Base-by-base conservation (phyloP, 2,113 vertebrate species). In the Brachyhypopomus gauderio region DNA sequence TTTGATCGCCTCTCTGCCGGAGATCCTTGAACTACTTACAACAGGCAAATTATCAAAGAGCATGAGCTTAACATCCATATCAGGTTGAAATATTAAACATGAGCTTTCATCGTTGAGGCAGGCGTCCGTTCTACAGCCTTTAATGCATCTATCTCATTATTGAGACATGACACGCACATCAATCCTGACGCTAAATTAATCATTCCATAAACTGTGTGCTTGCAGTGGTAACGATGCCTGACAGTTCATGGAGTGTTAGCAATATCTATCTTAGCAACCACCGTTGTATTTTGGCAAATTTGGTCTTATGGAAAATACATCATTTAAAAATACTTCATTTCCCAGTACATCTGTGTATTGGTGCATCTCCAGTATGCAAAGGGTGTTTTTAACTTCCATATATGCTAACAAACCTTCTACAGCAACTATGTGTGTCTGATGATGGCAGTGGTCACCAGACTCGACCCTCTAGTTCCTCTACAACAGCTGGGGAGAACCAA, bases 401-500 rank as follows among this genome's bases (percentile, higher is more conserved):
- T 56, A n/a, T 58, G 5, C n/a, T 63, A 34, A 52, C 25, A 60
- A 59, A 58, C 64, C 30, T 19, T n/a, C 17, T 48, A 6, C 52
- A 34, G 45, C 7, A 38, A 27, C 16, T 64, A 25, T 74, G 20
- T 58, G 45, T 75, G 56, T 67, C 20, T 75, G 72, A 81, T 30
- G 25, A 81, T 60, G 48, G 58, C 64, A 66, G 58, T 59, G 62
- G 19, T 69, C 48, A 81, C 25, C 63, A 75, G n/a, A 25, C 41
- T 19, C 14, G 36, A 75, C n/a, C 41, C 56, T 41, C 36, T 72
- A 38, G 56, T 30, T 63, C 30, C 17, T 67, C 25, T 22, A 2
- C 52, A 59, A 76, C 64, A 82, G 80, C 80, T 81, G 80, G 34
- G 60, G 80, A 14, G 4, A 75, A 73, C 22, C 27, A 20, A 55